Evolutionary conservation across 92 coral and sea anemone genomes (phyloP), one percentile per base, ranked within the genome.

Genomic region (Bergia sp.): DNA sequence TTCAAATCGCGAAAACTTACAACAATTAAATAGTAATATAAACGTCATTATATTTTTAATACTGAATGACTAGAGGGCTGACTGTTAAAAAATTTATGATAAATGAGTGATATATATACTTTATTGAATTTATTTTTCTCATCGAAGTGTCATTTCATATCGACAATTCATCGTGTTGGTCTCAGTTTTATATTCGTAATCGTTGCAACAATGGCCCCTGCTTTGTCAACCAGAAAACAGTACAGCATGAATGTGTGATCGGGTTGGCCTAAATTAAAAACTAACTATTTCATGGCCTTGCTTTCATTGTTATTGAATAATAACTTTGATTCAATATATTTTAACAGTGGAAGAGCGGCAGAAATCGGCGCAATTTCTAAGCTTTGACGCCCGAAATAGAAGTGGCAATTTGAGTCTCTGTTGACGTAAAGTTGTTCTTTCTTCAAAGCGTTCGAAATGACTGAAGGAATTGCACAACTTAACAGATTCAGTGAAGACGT

Each of bases 171-270:
- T n/a, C 82, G 53, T 45, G 40, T 21, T 79, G 64, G 16, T 42
- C 18, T 73, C 77, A 37, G 7, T 37, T 73, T 73, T 73, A 73
- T 69, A 36, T 69, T 69, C 5, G 74, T 53, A 69, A 29, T 29
- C 38, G 15, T 39, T 37, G 42, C 77, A 36, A 12, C 42, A 39
- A 15, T 73, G 39, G 82, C 11, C 21, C 15, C 64, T 37, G 65
- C 55, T 41, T 18, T 76, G 80, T 42, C 80, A 43, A 76, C 37
- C 37, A n/a, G 55, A 76, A 75, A 75, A 75, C 79, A 75, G 12
- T 40, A 38, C 47, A 16, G 9, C 45, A 41, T 43, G 11, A 16
- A 74, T 37, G 12, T 74, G 40, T 2, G 3, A 20, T 36, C 69
- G 18, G 4, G 23, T 61, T 20, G 69, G 58, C 81, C 7, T 77